A percentile compares a stretch with the other conserved stretches of the same genome.
Evolutionary conservation across 2,888 invertebrate genomes (phyloP).

Genomic region (Heliconius ethilla): DNA sequence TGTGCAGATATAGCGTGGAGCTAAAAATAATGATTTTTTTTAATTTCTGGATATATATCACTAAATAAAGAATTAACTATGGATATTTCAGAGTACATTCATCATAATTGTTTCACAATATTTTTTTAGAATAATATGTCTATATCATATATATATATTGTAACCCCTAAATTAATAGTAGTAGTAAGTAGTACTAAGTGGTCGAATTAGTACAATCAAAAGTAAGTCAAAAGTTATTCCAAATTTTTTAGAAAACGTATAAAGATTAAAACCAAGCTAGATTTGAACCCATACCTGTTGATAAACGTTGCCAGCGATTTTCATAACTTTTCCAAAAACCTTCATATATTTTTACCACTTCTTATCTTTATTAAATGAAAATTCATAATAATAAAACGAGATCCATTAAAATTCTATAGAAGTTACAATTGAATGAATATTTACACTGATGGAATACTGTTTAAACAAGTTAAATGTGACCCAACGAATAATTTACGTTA

Average conservation of each 20-base stretch:
- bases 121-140: not conserved
- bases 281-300: too few species aligned
- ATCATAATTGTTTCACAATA: not conserved
- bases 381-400: constrained; percentile 13
- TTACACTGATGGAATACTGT: constrained; percentile 23
- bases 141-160: not conserved
- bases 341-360: not conserved
- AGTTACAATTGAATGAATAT: constrained; percentile 23
- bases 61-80: not conserved
- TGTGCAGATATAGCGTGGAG: too few species aligned
- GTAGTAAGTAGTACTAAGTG: too few species aligned
- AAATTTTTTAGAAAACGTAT: too few species aligned
- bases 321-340: too few species aligned
- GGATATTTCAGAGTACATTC: not conserved
- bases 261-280: too few species aligned
- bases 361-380: not conserved
- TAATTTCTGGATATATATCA: not conserved
- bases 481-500: constrained; percentile 20
- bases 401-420: constrained; percentile 12
- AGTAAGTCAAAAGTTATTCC: too few species aligned
- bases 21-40: not conserved
- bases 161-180: too few species aligned
- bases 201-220: too few species aligned
- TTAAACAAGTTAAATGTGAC: constrained; percentile 22
- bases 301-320: too few species aligned